Percentiles rank a stretch among this genome's conserved stretches.
Conservation (phyloP, 2,888 invertebrate genomes). For the Polia nebulosa region DNA sequence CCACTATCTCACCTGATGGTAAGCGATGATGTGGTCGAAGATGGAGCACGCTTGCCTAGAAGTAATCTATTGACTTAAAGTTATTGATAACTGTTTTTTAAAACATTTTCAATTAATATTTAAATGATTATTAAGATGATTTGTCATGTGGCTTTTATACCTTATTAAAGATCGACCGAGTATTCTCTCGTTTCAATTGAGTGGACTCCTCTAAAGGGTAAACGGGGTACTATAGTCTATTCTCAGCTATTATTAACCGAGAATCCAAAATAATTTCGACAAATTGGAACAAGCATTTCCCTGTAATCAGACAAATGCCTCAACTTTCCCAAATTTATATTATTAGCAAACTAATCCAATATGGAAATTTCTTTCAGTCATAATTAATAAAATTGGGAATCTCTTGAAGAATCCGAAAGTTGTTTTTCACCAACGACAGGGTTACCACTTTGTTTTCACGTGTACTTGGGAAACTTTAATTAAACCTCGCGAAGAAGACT, state of each 20-base stretch:
- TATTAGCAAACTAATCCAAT: constrained; percentile 30
- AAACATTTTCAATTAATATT: too few species aligned
- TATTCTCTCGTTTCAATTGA: background rate
- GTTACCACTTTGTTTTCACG: constrained; percentile 45
- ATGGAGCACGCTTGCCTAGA: too few species aligned
- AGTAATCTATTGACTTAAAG: too few species aligned
- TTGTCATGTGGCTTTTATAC: background rate
- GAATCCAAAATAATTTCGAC: background rate
- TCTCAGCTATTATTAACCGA: background rate
- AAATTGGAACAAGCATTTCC: background rate
- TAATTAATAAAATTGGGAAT: constrained; percentile 55
- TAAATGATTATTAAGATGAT: too few species aligned
- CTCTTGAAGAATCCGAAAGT: constrained; percentile 43
- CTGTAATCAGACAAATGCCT: constrained; percentile 21
- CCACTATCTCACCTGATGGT: too few species aligned
- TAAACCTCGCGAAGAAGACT: constrained; percentile 62
- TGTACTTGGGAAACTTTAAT: constrained; percentile 69
- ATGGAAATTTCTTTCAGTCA: constrained; percentile 32
- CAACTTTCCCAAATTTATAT: constrained; percentile 28
- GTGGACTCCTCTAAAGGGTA: background rate
- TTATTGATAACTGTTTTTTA: too few species aligned
- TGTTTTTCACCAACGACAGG: constrained; percentile 43
- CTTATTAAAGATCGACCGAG: background rate
- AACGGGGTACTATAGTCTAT: background rate
- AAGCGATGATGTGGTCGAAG: too few species aligned